phyloP scores from a whole-genome alignment of 2,113 vertebrate genomes.

The Paedocypris sp. region DNA sequence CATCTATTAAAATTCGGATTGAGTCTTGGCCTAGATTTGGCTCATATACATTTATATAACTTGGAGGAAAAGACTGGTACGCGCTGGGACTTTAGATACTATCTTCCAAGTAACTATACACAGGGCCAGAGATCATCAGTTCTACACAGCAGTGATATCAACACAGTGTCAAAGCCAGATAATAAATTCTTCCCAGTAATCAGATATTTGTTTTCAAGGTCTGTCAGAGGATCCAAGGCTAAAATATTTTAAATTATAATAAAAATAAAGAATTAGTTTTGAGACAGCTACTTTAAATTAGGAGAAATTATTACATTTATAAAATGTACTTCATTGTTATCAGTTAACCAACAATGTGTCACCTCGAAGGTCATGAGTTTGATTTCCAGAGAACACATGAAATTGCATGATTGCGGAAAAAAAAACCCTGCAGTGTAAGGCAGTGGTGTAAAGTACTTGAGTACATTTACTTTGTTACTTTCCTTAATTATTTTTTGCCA shows the following conservation, averaged over 20 bases:
- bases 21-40: constrained; percentile 52
- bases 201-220: constrained; percentile 48
- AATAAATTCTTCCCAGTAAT: constrained; percentile 47
- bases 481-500: no score
- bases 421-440: no score
- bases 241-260: constrained; percentile 39
- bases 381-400: no score
- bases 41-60: constrained; percentile 71
- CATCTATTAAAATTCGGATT: constrained; percentile 55
- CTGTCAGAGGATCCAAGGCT: constrained; percentile 32
- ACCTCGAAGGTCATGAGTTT: no score
- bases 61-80: constrained; percentile 36
- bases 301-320: constrained; percentile 15
- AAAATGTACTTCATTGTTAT: no score
- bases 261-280: constrained; percentile 40
- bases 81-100: constrained; percentile 50
- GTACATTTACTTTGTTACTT: no score
- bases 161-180: constrained; percentile 47
- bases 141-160: constrained; percentile 41
- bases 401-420: no score
- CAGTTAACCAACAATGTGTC: no score
- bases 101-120: constrained; percentile 53
- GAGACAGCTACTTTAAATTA: constrained; percentile 17
- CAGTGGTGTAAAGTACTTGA: no score
- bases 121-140: constrained; percentile 32